Evolutionary conservation across 2,888 invertebrate species (phyloP), one percentile per base, ranked within the genome.

Genomic region (Cephus rjabovi): DNA sequence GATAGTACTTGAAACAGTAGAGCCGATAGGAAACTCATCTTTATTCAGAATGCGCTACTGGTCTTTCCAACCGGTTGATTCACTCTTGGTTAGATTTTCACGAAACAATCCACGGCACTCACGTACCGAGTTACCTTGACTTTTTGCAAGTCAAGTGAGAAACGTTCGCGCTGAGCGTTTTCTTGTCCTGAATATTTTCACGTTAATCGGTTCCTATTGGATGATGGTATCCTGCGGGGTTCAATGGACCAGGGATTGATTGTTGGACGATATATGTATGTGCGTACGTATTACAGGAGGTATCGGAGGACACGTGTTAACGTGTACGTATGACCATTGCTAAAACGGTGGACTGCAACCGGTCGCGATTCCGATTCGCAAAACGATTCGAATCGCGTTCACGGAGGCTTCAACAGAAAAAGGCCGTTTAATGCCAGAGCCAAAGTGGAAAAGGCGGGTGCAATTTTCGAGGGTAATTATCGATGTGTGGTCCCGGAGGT

Each of bases 381-480:
- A 83, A 78, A 80, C 85, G 84, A 86, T 86, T 85, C 86, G 83
- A 78, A 76, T 73, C 86, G 84, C 84, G 85, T 86, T 85, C 79
- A 15, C 70, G 31, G 70, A 33, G 30, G 30, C 56, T 30, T 23
- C 15, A 71, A 77, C 82, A 85, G 86, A 90, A 90, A 90, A 90
- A 89, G 85, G 81, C 79, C 84, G 82, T 88, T 90, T 87, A 87
- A 87, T 83, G 83, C 81, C 76, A 56, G 79, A 80, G 82, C 82
- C 82, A 84, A 88, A 87, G 88, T 88, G 90, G 88, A 89, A 90
- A 90, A 88, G 89, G 86, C 86, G 86, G 85, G 85, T 85, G 88
- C 88, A 88, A 91, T 89, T 90, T 90, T 89, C 82, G 80, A 81
- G 87, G 84, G 87, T 88, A 90, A 91, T 91, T 91, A 91, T 91